These are phyloP conservation scores for Nephotettix cincticeps DNA, from an alignment of 1,140 invertebrate genomes.

Conservation along the genomic window DNA sequence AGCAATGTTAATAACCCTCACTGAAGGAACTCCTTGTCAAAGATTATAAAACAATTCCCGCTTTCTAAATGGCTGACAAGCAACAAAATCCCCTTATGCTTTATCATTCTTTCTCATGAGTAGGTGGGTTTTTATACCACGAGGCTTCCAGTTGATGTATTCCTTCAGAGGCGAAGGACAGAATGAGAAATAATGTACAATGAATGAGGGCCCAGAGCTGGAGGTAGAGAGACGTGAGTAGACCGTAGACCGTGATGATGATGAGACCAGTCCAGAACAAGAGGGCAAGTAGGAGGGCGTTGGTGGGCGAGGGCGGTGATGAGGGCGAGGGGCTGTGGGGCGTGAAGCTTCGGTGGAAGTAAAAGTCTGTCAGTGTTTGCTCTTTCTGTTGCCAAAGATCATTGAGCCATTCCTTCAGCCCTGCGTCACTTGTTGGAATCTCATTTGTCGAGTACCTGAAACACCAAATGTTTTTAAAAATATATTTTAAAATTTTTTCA, in stretches of 20 bases:
- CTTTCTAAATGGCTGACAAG: too few relatives aligned
- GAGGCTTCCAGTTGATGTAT: slow-evolving; percentile 57
- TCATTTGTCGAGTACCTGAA: slow-evolving; percentile 55
- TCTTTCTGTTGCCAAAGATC: slow-evolving; percentile 74
- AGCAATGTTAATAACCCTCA: too few relatives aligned
- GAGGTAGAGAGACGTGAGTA: slow-evolving; percentile 50
- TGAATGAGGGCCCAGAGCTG: slow-evolving; percentile 52
- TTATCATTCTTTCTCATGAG: slow-evolving; percentile 11
- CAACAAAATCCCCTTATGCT: too few relatives aligned
- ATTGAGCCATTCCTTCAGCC: slow-evolving; percentile 64
- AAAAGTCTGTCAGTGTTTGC: slow-evolving; percentile 58
- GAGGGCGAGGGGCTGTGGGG: slow-evolving; percentile 30
- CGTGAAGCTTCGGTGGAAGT: slow-evolving; percentile 52
- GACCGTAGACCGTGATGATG: slow-evolving; percentile 47
- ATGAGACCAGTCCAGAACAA: slow-evolving; percentile 56
- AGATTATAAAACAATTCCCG: too few relatives aligned
- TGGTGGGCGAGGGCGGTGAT: slow-evolving; percentile 42
- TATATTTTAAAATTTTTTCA: too few relatives aligned
- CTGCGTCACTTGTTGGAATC: slow-evolving; percentile 58
- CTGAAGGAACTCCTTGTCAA: too few relatives aligned
- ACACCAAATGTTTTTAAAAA: too few relatives aligned
- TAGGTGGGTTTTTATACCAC: slow-evolving; percentile 32
- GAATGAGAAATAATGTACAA: slow-evolving; percentile 49
- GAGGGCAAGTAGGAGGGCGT: slow-evolving; percentile 53
- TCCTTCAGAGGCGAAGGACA: slow-evolving; percentile 54